These are phyloP conservation scores for Pentalonia nigronervosa DNA, from an alignment of 1,140 invertebrate genomes.

Conservation along the genomic window DNA sequence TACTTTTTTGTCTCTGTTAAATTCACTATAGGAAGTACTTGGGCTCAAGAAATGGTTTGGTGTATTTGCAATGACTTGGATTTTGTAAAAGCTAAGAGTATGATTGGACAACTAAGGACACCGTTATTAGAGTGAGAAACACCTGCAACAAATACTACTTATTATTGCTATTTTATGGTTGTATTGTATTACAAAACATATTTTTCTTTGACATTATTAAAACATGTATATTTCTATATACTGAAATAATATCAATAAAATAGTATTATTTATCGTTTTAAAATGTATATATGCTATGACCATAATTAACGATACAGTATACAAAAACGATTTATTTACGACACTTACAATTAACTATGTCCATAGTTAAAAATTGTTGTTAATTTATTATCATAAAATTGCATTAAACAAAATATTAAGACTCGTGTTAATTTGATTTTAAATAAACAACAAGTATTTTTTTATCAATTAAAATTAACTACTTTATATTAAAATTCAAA, in stretches of 20 bases:
- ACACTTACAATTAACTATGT: neutral
- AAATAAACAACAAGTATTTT: neutral
- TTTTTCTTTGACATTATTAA: neutral
- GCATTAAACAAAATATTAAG: neutral
- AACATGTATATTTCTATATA: neutral
- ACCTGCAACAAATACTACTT: neutral
- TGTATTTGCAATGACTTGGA: constrained; percentile 80
- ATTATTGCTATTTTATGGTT: too few species aligned
- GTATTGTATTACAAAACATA: neutral
- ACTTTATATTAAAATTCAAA: neutral
- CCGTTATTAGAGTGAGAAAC: constrained; percentile 69
- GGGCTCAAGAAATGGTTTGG: constrained; percentile 90
- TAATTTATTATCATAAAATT: neutral
- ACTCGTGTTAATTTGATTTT: neutral
- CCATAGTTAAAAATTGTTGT: neutral
- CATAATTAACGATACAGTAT: too few species aligned
- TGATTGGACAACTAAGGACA: constrained; percentile 68
- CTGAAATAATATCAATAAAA: neutral
- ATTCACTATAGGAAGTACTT: constrained; percentile 76
- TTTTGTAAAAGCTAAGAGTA: constrained; percentile 74
- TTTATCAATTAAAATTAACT: neutral
- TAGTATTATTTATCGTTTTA: neutral
- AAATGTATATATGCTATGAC: neutral
- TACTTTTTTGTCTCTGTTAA: neutral
- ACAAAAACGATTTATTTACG: neutral